Evolutionary conservation across 2,888 invertebrate genomes (phyloP).

Genomic region (Penaeus monodon): DNA sequence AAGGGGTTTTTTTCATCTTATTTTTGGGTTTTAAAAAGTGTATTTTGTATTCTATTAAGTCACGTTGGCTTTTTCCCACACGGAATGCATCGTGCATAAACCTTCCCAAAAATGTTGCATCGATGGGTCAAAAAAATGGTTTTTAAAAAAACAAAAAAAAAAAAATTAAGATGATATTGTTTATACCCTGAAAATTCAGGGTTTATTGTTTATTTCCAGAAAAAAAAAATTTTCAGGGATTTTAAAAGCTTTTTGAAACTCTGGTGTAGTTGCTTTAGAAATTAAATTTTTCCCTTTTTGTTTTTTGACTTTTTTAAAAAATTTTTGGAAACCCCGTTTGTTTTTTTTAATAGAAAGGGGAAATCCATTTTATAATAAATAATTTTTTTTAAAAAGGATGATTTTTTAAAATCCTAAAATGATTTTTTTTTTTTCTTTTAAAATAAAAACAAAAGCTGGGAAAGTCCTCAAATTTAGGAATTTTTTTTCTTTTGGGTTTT

Average conservation of each 20-base stretch:
- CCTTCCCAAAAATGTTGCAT: slow-evolving; percentile 30
- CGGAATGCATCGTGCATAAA: slow-evolving; percentile 41
- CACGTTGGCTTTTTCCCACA: slow-evolving; percentile 45
- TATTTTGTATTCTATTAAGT: slow-evolving; percentile 48
- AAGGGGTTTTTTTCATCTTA: slow-evolving; percentile 32
- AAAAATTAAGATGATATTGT: slow-evolving; percentile 41
- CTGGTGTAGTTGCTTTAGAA: slow-evolving; percentile 51
- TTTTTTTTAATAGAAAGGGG: slow-evolving; percentile 39
- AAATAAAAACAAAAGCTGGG: too few species aligned
- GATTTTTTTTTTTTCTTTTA: slow-evolving; percentile 1
- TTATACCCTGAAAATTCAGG: slow-evolving; percentile 47
- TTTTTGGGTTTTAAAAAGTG: slow-evolving; percentile 37
- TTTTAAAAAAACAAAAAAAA: too few species aligned
- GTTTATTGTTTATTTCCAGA: slow-evolving; percentile 49
- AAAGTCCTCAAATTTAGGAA: slow-evolving; percentile 13
- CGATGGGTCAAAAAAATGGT: neutral
- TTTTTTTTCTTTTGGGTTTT: slow-evolving; percentile 15
- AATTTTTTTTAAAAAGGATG: neutral
- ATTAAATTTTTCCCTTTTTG: neutral
- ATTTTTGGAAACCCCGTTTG: slow-evolving; percentile 49
- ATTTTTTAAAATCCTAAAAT: too few species aligned
- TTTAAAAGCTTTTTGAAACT: slow-evolving; percentile 51
- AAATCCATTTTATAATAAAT: slow-evolving; percentile 16
- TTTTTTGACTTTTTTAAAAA: slow-evolving; percentile 38
- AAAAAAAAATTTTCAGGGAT: slow-evolving; percentile 41